These are phyloP conservation scores for Buathra laborator DNA, from an alignment of 2,888 invertebrate species.

Conservation along the genomic window DNA sequence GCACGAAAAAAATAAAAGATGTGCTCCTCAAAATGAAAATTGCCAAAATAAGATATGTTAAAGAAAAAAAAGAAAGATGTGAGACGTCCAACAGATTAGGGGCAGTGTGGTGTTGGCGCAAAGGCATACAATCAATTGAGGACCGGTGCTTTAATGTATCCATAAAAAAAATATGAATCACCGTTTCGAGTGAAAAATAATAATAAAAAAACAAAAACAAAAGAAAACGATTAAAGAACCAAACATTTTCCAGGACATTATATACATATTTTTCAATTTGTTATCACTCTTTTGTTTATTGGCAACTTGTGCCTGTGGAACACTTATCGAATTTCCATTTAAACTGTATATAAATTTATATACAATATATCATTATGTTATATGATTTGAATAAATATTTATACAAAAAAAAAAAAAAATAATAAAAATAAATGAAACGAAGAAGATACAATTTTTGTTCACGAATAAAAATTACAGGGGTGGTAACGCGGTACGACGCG, in stretches of 20 bases:
- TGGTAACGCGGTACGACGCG: slow-evolving; percentile 83
- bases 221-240: slow-evolving; percentile 4
- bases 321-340: slow-evolving; percentile 81
- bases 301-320: slow-evolving; percentile 86
- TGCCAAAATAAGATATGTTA: slow-evolving; percentile 38
- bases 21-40: slow-evolving; percentile 30
- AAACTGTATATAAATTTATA: slow-evolving; percentile 76
- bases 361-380: slow-evolving; percentile 73
- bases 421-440: slow-evolving; percentile 49
- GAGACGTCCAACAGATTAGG: slow-evolving; percentile 65
- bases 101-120: slow-evolving; percentile 74
- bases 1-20: slow-evolving; percentile 13
- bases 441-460: slow-evolving; percentile 78
- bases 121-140: slow-evolving; percentile 60
- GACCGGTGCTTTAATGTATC: slow-evolving; percentile 71
- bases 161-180: slow-evolving; percentile 64
- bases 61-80: slow-evolving; percentile 23
- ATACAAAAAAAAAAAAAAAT: slow-evolving; percentile 69
- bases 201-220: slow-evolving; percentile 12
- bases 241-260: slow-evolving; percentile 77
- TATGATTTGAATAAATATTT: slow-evolving; percentile 75
- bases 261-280: slow-evolving; percentile 76
- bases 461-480: slow-evolving; percentile 77
- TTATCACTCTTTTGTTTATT: slow-evolving; percentile 76
- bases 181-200: slow-evolving; percentile 60